These are phyloP conservation scores for Belonocnema kinseyi DNA, from an alignment of 1,140 invertebrate species.

Conservation along the genomic window DNA sequence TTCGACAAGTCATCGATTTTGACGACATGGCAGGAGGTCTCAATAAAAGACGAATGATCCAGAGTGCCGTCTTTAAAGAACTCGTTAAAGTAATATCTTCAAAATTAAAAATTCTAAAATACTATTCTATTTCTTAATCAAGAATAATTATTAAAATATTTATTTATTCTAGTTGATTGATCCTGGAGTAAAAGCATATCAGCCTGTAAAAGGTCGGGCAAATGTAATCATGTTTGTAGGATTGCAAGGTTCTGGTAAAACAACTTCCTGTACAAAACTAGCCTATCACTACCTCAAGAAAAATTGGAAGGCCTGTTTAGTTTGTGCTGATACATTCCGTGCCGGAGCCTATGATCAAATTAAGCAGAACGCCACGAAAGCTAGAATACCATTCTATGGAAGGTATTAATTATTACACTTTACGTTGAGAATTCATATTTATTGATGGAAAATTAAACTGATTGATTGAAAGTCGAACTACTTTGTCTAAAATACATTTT, in stretches of 20 bases:
- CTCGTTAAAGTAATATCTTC: slow-evolving; percentile 90
- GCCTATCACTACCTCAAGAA: slow-evolving; percentile 99
- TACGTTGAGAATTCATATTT: no score
- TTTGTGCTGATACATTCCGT: slow-evolving; percentile 99
- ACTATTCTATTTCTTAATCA: slow-evolving; percentile 14
- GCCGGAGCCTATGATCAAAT: slow-evolving; percentile 99
- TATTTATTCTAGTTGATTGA: slow-evolving; percentile 89
- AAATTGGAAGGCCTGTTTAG: slow-evolving; percentile 99
- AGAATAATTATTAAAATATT: slow-evolving; percentile 15
- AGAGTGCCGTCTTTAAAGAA: slow-evolving; percentile 99
- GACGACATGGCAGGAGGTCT: slow-evolving; percentile 99
- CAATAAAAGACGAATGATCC: slow-evolving; percentile 99
- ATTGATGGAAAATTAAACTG: no score
- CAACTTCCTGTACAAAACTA: slow-evolving; percentile 99
- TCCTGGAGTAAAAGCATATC: slow-evolving; percentile 97
- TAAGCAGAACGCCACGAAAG: slow-evolving; percentile 99
- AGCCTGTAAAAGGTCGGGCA: slow-evolving; percentile 95
- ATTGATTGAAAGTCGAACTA: no score
- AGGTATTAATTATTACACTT: slow-evolving; percentile 78
- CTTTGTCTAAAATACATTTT: no score
- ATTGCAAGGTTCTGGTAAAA: slow-evolving; percentile 99
- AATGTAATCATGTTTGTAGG: slow-evolving; percentile 99
- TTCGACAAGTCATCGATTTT: slow-evolving; percentile 98
- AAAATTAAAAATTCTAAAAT: slow-evolving; percentile 13
- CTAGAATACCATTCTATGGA: slow-evolving; percentile 99